Evolutionary conservation across 2,113 vertebrate species (phyloP).

Genomic region (Sebastes fasciatus): DNA sequence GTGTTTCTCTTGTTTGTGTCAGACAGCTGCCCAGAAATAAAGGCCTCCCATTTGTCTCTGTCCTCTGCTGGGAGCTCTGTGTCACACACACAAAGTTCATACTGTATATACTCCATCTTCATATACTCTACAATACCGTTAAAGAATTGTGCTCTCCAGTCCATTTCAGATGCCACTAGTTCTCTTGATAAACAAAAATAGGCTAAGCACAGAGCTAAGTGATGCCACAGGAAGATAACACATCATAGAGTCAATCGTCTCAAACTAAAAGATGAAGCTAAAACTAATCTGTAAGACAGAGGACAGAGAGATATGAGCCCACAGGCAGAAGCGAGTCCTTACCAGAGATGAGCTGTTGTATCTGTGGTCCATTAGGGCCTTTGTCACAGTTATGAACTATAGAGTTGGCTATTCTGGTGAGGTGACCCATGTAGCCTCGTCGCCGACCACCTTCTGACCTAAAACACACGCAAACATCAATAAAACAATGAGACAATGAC

Average conservation of each 20-base stretch:
- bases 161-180: neutral
- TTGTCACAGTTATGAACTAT: constrained; percentile 96
- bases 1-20: constrained; percentile 99
- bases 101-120: neutral
- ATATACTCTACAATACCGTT: neutral
- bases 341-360: constrained; percentile 95
- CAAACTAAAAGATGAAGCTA: neutral
- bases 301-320: neutral
- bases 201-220: neutral
- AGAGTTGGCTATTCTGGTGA: constrained; percentile 98
- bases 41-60: constrained; percentile 94
- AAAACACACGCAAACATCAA: constrained; percentile 34
- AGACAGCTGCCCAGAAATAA: constrained; percentile 92
- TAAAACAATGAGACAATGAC: neutral
- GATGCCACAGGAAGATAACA: neutral
- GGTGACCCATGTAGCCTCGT: constrained; percentile 97
- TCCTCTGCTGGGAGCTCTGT: constrained; percentile 92
- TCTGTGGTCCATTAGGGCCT: constrained; percentile 89
- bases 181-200: neutral
- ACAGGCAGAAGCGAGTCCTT: neutral
- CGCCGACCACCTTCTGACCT: constrained; percentile 95
- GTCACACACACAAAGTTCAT: constrained; percentile 9
- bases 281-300: neutral
- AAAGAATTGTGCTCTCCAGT: neutral
- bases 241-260: too few relatives aligned